A percentile compares a stretch with the other conserved stretches of the same genome.
These are phyloP conservation scores for rabbit (Oryctolagus cuniculus) DNA, from an alignment of 2,113 vertebrate species.

Conservation along the genomic window DNA sequence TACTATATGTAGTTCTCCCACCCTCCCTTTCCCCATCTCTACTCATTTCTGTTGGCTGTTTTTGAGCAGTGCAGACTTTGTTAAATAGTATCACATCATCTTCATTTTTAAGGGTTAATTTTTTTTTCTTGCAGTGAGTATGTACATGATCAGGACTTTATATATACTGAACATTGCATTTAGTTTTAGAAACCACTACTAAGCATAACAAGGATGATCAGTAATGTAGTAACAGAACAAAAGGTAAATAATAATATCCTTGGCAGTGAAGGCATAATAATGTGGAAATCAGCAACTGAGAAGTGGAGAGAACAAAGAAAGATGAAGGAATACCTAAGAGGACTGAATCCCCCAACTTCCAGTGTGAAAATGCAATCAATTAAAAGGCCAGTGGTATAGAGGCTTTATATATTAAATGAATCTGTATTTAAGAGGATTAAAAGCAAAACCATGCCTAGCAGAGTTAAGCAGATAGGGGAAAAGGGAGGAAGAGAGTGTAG, in stretches of 20 bases:
- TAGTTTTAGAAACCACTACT: background rate
- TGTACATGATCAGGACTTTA: background rate
- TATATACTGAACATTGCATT: background rate
- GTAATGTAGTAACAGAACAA: background rate
- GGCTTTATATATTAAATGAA: background rate
- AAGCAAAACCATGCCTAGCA: background rate
- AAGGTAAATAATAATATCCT: constrained; percentile 5
- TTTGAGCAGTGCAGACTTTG: background rate
- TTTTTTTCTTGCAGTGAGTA: background rate
- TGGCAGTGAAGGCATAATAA: background rate
- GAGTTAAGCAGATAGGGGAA: background rate
- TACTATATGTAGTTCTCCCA: rapidly evolving
- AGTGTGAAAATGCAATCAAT: background rate
- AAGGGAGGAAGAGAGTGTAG: background rate
- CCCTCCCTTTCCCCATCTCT: background rate
- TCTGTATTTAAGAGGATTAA: background rate
- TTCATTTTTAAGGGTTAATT: background rate
- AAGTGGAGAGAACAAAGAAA: background rate
- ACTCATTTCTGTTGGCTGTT: background rate
- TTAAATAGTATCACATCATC: background rate
- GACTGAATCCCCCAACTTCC: background rate
- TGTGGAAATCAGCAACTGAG: background rate
- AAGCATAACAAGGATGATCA: background rate
- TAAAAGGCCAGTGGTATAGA: background rate
- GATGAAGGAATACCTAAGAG: background rate